Base-by-base conservation (phyloP, 1,140 invertebrate genomes). In the Arion vulgaris region DNA sequence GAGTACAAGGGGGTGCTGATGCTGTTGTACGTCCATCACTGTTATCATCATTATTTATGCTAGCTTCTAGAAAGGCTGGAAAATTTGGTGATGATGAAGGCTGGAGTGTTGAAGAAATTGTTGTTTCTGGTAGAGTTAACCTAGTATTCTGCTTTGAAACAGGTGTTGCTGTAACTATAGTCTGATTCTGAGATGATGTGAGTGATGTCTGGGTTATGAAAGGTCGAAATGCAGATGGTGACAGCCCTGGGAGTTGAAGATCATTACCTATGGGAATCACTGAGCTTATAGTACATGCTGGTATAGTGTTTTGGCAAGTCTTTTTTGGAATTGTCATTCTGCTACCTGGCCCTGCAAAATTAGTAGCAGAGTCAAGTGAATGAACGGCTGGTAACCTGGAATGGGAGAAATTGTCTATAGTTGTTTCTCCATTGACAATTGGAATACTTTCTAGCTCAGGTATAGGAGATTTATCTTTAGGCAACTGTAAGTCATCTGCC, bases 1-100 rank as follows among this genome's bases (percentile, higher is more conserved):
- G 80, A 28, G 80, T 81, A 45, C 80, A 81, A 39, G 80, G 80
- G 57, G 80, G 80, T 36, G 80, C 80, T 23, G 80, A 81, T 41
- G 80, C 80, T 36, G 80, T 81, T 28, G 80, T 81, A 38, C 80
- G 69, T 41, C 80, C 80, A 74, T 81, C 80, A 26, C 74, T 71
- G 49, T 81, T 74, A 0, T 81, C 80, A 28, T 81, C 71, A 38
- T 72, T 81, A 36, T n/a, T 68, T 51, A 32, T 28, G 68, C 28
- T n/a, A 19, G 76, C 38, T 38, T 68, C 73, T n/a, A 36, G 36
- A 26, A 39, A 49, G 57, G 49, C 71, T 28, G 57, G 38, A 51
- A 78, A 80, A 81, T 66, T 68, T n/a, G 84, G 73, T 38, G 69
- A 69, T 72, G 77, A 83, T 41, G 80, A 66, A 19, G 53, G 78